Conservation (phyloP, 2,888 invertebrate species). For the Nomada fucata region DNA sequence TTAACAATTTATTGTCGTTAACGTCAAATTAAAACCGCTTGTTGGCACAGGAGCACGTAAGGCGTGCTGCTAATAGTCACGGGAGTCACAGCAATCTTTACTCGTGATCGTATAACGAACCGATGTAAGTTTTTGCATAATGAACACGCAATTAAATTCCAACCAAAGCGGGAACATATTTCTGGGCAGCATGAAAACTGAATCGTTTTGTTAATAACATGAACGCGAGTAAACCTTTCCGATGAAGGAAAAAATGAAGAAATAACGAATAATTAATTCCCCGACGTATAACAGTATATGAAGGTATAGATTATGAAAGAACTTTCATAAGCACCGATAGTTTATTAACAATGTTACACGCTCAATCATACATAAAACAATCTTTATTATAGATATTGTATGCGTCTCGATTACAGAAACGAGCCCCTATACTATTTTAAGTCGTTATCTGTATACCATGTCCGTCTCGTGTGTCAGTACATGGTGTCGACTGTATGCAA, state of each 20-base stretch:
- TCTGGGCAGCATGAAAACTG: conserved; percentile 5
- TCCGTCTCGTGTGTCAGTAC: conserved; percentile 73
- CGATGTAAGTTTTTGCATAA: conserved; percentile 21
- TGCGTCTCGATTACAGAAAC: conserved; percentile 71
- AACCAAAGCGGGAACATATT: conserved; percentile 4
- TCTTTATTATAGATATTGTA: conserved; percentile 77
- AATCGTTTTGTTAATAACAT: not conserved
- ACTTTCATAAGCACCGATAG: conserved; percentile 82
- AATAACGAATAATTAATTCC: not conserved
- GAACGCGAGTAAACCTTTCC: not conserved
- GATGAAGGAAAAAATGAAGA: not conserved
- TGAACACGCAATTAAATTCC: conserved; percentile 19
- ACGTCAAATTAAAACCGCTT: conserved; percentile 14
- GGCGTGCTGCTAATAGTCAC: conserved; percentile 47
- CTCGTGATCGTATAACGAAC: conserved; percentile 30
- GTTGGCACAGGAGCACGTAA: conserved; percentile 34
- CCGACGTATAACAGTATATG: not conserved
- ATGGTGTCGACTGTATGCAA: conserved; percentile 45
- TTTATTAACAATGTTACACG: conserved; percentile 83
- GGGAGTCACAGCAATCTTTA: conserved; percentile 44
- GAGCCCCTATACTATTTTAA: conserved; percentile 72
- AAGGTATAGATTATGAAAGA: conserved; percentile 26
- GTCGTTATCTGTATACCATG: conserved; percentile 83
- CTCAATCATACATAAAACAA: conserved; percentile 83
- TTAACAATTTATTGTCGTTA: conserved; percentile 52